phyloP scores from a whole-genome alignment of 53 echinoderm and acorn worm species.

The Arbacia lixula region DNA sequence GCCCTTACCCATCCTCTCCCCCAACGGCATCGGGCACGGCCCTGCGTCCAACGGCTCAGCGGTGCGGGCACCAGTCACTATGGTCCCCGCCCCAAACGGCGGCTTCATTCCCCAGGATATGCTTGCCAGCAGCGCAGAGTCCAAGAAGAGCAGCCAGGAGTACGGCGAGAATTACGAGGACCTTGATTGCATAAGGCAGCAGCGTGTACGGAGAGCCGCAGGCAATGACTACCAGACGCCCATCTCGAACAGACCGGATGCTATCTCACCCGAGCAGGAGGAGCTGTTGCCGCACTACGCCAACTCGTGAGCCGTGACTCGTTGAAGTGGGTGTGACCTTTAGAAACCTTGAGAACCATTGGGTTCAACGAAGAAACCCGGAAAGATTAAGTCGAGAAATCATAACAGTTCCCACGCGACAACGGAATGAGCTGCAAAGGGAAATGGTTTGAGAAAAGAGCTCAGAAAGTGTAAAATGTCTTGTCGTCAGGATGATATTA shows the following conservation, averaged over 20 bases:
- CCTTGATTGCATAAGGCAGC: conserved; percentile 21
- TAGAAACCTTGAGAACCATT: too few relatives aligned
- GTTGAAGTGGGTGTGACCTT: too few relatives aligned
- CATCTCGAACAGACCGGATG: conserved; percentile 32
- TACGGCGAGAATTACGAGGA: conserved; percentile 41
- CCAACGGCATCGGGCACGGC: not conserved
- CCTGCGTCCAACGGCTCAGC: not conserved
- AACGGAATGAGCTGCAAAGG: too few relatives aligned
- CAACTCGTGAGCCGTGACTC: conserved; percentile 31
- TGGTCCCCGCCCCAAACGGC: conserved; percentile 42
- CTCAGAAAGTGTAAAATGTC: too few relatives aligned
- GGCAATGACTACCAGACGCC: conserved; percentile 49
- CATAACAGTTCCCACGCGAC: too few relatives aligned
- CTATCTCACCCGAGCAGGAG: not conserved
- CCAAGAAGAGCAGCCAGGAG: not conserved
- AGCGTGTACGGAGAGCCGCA: not conserved
- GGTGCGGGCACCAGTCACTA: not conserved
- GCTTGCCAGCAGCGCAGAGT: not conserved
- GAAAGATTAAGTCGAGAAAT: too few relatives aligned
- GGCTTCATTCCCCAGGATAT: conserved; percentile 35
- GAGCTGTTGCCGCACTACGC: conserved; percentile 42
- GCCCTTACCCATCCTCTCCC: not conserved
- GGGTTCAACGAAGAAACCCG: too few relatives aligned
- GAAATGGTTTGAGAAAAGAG: too few relatives aligned
- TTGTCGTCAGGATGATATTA: too few relatives aligned